Percentiles rank a stretch among this genome's conserved stretches.
phyloP scores from a whole-genome alignment of 2,888 invertebrate species.

The Entomobrya multifasciata region DNA sequence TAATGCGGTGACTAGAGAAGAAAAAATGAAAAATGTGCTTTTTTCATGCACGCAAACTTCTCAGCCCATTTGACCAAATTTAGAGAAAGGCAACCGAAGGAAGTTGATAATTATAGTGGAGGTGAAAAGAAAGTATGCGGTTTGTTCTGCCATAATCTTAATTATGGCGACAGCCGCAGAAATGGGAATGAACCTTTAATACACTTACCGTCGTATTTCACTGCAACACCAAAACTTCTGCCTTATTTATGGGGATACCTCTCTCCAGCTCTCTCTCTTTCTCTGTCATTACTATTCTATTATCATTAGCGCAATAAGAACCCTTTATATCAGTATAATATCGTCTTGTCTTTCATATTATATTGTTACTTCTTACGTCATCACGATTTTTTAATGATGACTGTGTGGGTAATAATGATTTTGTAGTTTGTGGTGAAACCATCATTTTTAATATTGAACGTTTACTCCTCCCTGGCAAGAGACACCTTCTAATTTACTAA shows the following conservation, averaged over 20 bases:
- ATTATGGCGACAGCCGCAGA: conserved; percentile 25
- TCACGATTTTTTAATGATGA: conserved; percentile 7
- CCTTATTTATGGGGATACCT: background rate
- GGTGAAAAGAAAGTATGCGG: conserved; percentile 49
- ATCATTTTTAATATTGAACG: conserved; percentile 32
- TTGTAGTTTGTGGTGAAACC: background rate
- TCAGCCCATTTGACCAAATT: conserved; percentile 43
- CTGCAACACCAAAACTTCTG: background rate
- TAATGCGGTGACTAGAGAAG: conserved; percentile 35
- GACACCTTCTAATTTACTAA: conserved; percentile 42
- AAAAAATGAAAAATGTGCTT: conserved; percentile 56
- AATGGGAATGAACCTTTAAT: conserved; percentile 8
- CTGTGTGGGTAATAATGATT: conserved; percentile 13
- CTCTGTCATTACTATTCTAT: too few relatives aligned
- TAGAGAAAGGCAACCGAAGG: conserved; percentile 48
- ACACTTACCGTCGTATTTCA: too few relatives aligned
- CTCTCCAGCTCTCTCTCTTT: too few relatives aligned
- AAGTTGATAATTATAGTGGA: conserved; percentile 58
- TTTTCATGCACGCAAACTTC: conserved; percentile 49
- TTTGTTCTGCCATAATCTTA: conserved; percentile 48
- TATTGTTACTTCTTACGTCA: conserved; percentile 22
- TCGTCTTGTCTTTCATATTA: conserved; percentile 23
- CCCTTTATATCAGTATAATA: background rate
- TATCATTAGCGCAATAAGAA: background rate
- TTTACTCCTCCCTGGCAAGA: conserved; percentile 8